Percentiles rank a stretch among this genome's conserved stretches.
phyloP scores from a whole-genome alignment of 2,113 vertebrate genomes.

The Sorex araneus region DNA sequence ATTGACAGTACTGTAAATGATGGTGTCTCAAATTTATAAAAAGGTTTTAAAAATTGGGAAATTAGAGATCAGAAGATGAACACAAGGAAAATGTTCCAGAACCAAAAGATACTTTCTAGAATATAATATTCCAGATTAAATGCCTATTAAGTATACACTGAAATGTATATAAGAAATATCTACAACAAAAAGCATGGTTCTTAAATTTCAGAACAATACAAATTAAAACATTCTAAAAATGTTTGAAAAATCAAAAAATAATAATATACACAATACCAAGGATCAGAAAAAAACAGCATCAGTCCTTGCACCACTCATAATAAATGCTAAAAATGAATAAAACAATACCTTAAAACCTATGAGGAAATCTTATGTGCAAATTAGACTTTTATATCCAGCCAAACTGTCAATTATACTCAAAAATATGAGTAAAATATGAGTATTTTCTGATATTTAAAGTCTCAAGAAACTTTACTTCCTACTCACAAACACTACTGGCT shows the following conservation, averaged over 20 bases:
- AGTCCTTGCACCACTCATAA: slow-evolving; percentile 14
- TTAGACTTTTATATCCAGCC: slow-evolving; percentile 62
- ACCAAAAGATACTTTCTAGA: slow-evolving; percentile 27
- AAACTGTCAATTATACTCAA: slow-evolving; percentile 46
- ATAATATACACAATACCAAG: slow-evolving; percentile 29
- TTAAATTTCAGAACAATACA: slow-evolving; percentile 55
- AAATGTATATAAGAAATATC: slow-evolving; percentile 20
- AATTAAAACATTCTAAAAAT: neutral
- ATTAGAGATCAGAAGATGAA: neutral
- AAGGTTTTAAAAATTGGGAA: too few species aligned
- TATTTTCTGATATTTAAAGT: slow-evolving; percentile 40
- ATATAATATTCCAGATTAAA: slow-evolving; percentile 27
- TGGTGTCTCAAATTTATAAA: too few species aligned
- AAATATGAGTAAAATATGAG: slow-evolving; percentile 32
- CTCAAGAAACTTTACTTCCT: slow-evolving; percentile 29
- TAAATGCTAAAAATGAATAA: neutral
- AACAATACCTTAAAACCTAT: slow-evolving; percentile 49
- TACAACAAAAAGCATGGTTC: neutral
- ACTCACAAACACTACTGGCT: neutral
- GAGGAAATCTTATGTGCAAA: neutral
- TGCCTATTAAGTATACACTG: neutral
- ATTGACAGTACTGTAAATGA: too few species aligned
- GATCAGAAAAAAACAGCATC: slow-evolving; percentile 9
- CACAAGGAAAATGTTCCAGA: slow-evolving; percentile 32
- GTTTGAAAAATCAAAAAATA: slow-evolving; percentile 35